phyloP scores from a whole-genome alignment of 2,113 vertebrate species.

The Apistogramma diplotaenia region DNA sequence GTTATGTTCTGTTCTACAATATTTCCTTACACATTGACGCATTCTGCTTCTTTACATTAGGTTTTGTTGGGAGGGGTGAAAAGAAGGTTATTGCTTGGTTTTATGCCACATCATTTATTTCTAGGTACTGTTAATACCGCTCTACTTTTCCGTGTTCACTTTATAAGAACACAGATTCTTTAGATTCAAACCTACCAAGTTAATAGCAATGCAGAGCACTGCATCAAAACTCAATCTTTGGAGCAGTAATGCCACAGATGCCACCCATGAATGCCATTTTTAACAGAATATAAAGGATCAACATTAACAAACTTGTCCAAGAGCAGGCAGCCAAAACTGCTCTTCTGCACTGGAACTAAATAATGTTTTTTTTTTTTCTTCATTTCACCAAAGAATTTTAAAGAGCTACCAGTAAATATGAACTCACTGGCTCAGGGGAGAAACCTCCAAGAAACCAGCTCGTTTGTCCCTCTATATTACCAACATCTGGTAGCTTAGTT shows the following conservation, averaged over 20 bases:
- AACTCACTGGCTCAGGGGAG: not conserved
- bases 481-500: not conserved
- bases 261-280: slow-evolving; percentile 41
- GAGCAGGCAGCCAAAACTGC: slow-evolving; percentile 30
- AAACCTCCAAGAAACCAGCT: slow-evolving; percentile 8
- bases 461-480: not conserved
- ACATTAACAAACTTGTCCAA: slow-evolving; percentile 75
- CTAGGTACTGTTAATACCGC: slow-evolving; percentile 1
- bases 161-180: not conserved
- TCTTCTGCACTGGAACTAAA: slow-evolving; percentile 60
- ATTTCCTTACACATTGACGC: slow-evolving; percentile 64
- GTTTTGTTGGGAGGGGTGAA: slow-evolving; percentile 34
- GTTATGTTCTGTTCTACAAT: slow-evolving; percentile 50
- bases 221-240: slow-evolving; percentile 55
- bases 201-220: slow-evolving; percentile 20
- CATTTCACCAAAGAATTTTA: slow-evolving; percentile 77
- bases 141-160: slow-evolving; percentile 6
- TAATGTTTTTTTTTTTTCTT: slow-evolving; percentile 86
- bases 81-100: slow-evolving; percentile 31
- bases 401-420: slow-evolving; percentile 29
- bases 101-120: slow-evolving; percentile 44
- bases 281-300: slow-evolving; percentile 51
- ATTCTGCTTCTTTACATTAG: slow-evolving; percentile 44
- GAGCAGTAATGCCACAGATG: slow-evolving; percentile 20
- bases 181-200: slow-evolving; percentile 12